phyloP scores from a whole-genome alignment of 1,140 invertebrate species.

The Zaprionus ornatus region DNA sequence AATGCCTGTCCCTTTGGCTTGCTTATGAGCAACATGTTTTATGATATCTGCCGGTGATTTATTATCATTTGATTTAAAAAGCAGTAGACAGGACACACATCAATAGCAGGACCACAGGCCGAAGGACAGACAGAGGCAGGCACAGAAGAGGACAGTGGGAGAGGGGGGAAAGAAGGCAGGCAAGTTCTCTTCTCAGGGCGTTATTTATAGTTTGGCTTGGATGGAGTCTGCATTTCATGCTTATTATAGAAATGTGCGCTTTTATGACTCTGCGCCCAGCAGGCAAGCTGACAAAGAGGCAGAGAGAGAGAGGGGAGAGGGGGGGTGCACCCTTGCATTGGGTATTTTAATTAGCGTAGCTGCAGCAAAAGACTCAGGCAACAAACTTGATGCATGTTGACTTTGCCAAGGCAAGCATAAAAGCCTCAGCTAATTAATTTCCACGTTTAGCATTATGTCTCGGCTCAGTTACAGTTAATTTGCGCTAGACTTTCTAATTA shows the following conservation, averaged over 20 bases:
- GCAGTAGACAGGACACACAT: slow-evolving; percentile 81
- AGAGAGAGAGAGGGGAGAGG: neutral
- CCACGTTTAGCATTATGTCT: slow-evolving; percentile 43
- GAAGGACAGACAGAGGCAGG: slow-evolving; percentile 22
- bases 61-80: slow-evolving; percentile 84
- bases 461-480: slow-evolving; percentile 49
- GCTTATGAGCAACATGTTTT: slow-evolving; percentile 82
- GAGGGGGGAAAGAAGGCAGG: neutral
- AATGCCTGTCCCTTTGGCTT: slow-evolving; percentile 49
- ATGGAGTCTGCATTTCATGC: slow-evolving; percentile 66
- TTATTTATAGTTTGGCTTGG: slow-evolving; percentile 73
- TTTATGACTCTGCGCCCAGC: slow-evolving; percentile 68
- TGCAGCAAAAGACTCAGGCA: slow-evolving; percentile 33
- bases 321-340: slow-evolving; percentile 44
- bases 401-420: slow-evolving; percentile 32
- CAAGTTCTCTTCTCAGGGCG: slow-evolving; percentile 33
- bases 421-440: slow-evolving; percentile 55
- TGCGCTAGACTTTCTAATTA: slow-evolving; percentile 25
- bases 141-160: neutral
- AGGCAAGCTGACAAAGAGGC: slow-evolving; percentile 34
- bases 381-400: slow-evolving; percentile 54
- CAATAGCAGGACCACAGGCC: slow-evolving; percentile 54
- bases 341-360: slow-evolving; percentile 68
- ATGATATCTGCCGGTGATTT: slow-evolving; percentile 83
- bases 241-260: slow-evolving; percentile 75